phyloP scores from a whole-genome alignment of 1,140 invertebrate genomes.

The Arion vulgaris region DNA sequence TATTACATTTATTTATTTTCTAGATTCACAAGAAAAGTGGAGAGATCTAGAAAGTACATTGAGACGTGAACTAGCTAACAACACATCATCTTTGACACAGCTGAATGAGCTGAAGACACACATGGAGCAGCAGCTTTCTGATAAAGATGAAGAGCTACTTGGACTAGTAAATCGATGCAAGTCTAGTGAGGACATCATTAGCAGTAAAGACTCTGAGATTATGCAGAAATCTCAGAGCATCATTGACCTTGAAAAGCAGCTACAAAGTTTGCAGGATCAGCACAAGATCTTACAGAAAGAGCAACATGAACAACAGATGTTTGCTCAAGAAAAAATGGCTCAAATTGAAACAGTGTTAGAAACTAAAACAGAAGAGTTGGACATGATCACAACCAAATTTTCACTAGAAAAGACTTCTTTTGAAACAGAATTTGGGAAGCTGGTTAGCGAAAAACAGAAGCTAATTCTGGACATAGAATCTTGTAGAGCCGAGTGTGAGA shows the following conservation, averaged over 20 bases:
- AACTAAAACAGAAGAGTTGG: background rate
- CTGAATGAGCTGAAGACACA: background rate
- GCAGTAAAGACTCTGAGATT: background rate
- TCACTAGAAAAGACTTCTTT: background rate
- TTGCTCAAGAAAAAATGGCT: background rate
- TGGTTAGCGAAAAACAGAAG: background rate
- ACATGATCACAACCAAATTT: background rate
- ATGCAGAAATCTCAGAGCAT: background rate
- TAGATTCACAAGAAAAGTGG: slow-evolving; percentile 3
- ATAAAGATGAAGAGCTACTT: background rate
- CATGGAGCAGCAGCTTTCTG: background rate
- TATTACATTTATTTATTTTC: too few relatives aligned
- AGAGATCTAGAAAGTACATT: background rate
- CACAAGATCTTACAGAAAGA: background rate
- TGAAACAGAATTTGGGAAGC: background rate
- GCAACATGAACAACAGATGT: background rate
- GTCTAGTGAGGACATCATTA: background rate
- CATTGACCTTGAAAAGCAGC: background rate
- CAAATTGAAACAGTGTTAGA: background rate
- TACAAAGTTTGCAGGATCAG: background rate
- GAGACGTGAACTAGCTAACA: background rate
- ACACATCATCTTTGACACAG: background rate
- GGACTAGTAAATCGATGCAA: background rate
- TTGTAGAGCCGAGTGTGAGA: background rate
- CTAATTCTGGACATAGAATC: background rate